phyloP scores from a whole-genome alignment of 1,140 invertebrate species.

The Bombus consobrinus region DNA sequence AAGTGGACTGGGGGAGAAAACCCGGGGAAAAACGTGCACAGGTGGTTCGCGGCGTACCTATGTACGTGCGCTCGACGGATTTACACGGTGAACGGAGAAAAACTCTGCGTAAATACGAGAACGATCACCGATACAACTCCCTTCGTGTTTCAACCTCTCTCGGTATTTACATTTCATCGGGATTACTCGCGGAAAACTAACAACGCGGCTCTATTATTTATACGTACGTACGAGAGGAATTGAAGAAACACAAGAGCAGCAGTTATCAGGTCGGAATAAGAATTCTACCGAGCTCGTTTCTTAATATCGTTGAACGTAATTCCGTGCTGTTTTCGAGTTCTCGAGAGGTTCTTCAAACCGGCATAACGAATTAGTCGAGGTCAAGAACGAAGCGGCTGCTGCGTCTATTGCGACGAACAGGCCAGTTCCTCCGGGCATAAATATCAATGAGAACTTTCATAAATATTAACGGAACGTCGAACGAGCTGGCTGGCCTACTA shows the following conservation, averaged over 20 bases:
- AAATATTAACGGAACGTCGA: slow-evolving; percentile 45
- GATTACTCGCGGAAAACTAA: neutral
- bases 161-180: neutral
- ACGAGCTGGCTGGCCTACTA: neutral
- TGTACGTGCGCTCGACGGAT: neutral
- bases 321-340: neutral
- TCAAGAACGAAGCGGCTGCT: neutral
- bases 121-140: neutral
- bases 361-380: slow-evolving; percentile 22
- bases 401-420: neutral
- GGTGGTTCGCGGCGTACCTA: slow-evolving; percentile 8
- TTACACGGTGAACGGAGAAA: neutral
- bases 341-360: neutral
- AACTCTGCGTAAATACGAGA: neutral
- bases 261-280: neutral
- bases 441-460: slow-evolving; percentile 36
- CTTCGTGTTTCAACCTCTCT: neutral
- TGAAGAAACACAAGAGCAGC: too few relatives aligned
- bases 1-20: neutral
- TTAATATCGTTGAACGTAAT: neutral
- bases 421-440: neutral
- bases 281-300: neutral
- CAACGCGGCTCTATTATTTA: neutral
- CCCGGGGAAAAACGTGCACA: slow-evolving; percentile 10
- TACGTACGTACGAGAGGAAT: too few relatives aligned